A percentile compares a stretch with the other conserved stretches of the same genome.
These are phyloP conservation scores for Scaptomyza polygonia DNA, from an alignment of 2,888 invertebrate species.

Conservation along the genomic window DNA sequence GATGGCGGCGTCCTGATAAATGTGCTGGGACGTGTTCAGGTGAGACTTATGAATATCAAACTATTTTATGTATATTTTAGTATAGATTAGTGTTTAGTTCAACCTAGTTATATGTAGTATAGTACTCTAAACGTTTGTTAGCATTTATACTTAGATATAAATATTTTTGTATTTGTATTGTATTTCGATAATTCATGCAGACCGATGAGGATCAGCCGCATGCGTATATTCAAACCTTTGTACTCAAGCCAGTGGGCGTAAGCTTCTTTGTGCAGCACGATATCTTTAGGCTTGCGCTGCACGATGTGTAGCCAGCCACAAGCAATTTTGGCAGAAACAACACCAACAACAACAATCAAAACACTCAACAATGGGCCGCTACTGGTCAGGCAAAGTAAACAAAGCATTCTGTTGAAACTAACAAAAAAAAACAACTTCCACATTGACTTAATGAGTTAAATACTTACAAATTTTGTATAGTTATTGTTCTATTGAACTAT, in stretches of 20 bases:
- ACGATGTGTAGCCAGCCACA: slow-evolving; percentile 87
- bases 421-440: slow-evolving; percentile 13
- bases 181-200: slow-evolving; percentile 85
- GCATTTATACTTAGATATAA: neutral
- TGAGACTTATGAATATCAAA: slow-evolving; percentile 83
- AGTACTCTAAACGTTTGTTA: neutral
- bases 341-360: slow-evolving; percentile 16
- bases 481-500: slow-evolving; percentile 29
- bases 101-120: neutral
- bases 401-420: slow-evolving; percentile 30
- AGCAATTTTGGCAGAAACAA: slow-evolving; percentile 15
- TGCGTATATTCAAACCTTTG: slow-evolving; percentile 96
- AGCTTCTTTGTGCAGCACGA: slow-evolving; percentile 98
- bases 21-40: slow-evolving; percentile 98
- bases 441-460: slow-evolving; percentile 34
- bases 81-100: neutral
- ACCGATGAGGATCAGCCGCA: slow-evolving; percentile 98
- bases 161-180: slow-evolving; percentile 22
- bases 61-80: slow-evolving; percentile 1
- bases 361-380: slow-evolving; percentile 33
- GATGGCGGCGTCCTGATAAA: slow-evolving; percentile 98
- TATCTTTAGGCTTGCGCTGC: slow-evolving; percentile 96
- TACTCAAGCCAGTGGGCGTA: slow-evolving; percentile 93
- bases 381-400: slow-evolving; percentile 55
- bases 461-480: slow-evolving; percentile 24